Percentiles rank a stretch among this genome's conserved stretches.
Conservation (phyloP, 2,888 invertebrate species). For the Chrysodeixis includens region DNA sequence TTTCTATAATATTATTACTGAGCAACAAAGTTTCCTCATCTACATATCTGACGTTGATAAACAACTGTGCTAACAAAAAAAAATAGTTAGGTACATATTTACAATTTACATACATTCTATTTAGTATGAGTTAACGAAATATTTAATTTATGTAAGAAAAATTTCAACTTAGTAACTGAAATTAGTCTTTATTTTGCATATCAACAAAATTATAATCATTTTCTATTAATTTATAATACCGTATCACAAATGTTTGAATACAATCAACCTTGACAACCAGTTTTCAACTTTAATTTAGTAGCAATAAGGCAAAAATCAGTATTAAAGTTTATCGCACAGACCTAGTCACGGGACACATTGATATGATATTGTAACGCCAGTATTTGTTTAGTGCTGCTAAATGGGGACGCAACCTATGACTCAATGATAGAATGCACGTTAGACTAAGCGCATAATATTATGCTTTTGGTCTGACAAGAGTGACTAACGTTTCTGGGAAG, state of each 20-base stretch:
- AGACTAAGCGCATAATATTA: conserved; percentile 7
- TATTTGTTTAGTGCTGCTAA: conserved; percentile 27
- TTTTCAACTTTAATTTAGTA: background rate
- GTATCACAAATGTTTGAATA: background rate
- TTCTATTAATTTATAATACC: background rate
- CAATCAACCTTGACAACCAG: background rate
- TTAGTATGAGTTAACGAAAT: background rate
- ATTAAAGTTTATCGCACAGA: background rate
- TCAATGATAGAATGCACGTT: conserved; percentile 31
- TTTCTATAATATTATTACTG: too few relatives aligned
- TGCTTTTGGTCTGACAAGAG: background rate
- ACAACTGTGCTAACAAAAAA: background rate
- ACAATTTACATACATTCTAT: background rate
- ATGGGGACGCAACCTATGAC: conserved; percentile 54
- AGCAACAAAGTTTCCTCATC: background rate
- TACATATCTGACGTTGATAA: background rate
- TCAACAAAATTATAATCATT: background rate
- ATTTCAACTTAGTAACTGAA: background rate
- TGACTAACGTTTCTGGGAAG: background rate
- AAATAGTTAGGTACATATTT: background rate
- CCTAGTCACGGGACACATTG: conserved; percentile 10
- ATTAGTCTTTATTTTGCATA: background rate
- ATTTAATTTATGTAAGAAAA: background rate
- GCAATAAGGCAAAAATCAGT: background rate
- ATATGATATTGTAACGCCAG: conserved; percentile 13